Evolutionary conservation across 2,888 invertebrate genomes (phyloP), one percentile per base, ranked within the genome.

Genomic region (Himalopsyche kuldschensis): DNA sequence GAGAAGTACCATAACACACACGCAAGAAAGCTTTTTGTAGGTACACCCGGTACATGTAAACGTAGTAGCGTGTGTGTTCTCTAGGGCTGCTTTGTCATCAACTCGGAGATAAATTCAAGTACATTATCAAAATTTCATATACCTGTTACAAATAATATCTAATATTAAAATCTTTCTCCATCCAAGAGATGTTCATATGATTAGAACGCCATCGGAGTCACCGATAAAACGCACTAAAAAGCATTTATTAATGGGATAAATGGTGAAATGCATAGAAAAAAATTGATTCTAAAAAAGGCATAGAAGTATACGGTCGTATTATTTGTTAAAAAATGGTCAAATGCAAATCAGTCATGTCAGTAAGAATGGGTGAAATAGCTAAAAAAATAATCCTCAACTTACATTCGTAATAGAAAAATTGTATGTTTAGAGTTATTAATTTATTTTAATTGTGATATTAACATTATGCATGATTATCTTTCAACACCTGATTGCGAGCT

Each of bases 401-500:
- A 84, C 41, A 41, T 84, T 78, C 69, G 47, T 81, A 75, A 80
- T 84, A 78, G 79, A 83, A 83, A 76, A 85, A 85, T 84, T 84
- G 81, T 79, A 81, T 79, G 78, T 85, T 84, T 81, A 83, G 81
- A 63, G 84, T 85, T 84, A 85, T 83, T 85, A 85, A 84, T 82
- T 79, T 63, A 77, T 83, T 85, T 84, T 85, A 83, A 85, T 84
- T 85, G 83, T 80, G 78, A 55, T 79, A 84, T 48, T 76, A 79
- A 48, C 77, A 81, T 84, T 79, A 85, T 48, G 69, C 75, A 80
- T 82, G 81, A 79, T 83, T 83, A 84, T 80, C 82, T 83, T 84
- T 69, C 69, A 27, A 69, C 69, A 15, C 15, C 79, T 82, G 24
- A 77, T 75, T 82, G 81, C 55, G 80, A 79, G 77, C 81, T 81